Percentiles rank a stretch among this genome's conserved stretches.
phyloP scores from a whole-genome alignment of 2,797 vertebrate species.

The Rhinogobio ventralis region DNA sequence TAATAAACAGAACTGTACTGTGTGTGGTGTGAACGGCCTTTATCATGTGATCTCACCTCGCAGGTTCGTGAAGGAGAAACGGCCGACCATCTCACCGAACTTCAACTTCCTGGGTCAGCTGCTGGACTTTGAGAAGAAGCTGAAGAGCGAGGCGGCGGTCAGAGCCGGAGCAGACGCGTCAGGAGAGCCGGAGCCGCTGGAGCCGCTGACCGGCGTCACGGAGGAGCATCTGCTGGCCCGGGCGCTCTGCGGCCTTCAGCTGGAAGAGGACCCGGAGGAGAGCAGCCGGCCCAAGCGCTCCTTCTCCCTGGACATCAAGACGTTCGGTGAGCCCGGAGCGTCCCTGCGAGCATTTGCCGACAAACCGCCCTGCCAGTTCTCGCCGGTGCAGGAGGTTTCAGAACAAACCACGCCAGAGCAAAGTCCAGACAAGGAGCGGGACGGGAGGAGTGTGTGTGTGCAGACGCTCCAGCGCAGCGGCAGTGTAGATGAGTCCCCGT shows the following conservation, averaged over 20 bases:
- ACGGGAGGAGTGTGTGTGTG: neutral
- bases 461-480: constrained; percentile 84
- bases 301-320: constrained; percentile 94
- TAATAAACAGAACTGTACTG: too few relatives aligned
- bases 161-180: constrained; percentile 71
- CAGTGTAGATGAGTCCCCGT: constrained; percentile 84
- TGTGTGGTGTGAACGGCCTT: too few relatives aligned
- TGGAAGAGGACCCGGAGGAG: constrained; percentile 84
- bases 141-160: constrained; percentile 75
- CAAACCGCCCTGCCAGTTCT: constrained; percentile 89
- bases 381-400: constrained; percentile 90
- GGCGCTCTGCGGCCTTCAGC: constrained; percentile 82
- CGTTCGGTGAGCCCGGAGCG: constrained; percentile 72
- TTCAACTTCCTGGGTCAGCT: constrained; percentile 98
- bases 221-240: constrained; percentile 81
- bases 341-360: constrained; percentile 73
- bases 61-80: constrained; percentile 98
- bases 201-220: constrained; percentile 60
- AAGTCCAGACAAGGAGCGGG: constrained; percentile 87
- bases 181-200: constrained; percentile 50
- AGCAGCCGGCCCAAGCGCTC: constrained; percentile 87
- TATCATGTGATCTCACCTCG: neutral
- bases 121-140: constrained; percentile 94
- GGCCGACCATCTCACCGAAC: constrained; percentile 97
- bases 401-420: constrained; percentile 81